These are phyloP conservation scores for Peromyscus nudipes DNA, from an alignment of 2,797 vertebrate genomes.

Conservation along the genomic window DNA sequence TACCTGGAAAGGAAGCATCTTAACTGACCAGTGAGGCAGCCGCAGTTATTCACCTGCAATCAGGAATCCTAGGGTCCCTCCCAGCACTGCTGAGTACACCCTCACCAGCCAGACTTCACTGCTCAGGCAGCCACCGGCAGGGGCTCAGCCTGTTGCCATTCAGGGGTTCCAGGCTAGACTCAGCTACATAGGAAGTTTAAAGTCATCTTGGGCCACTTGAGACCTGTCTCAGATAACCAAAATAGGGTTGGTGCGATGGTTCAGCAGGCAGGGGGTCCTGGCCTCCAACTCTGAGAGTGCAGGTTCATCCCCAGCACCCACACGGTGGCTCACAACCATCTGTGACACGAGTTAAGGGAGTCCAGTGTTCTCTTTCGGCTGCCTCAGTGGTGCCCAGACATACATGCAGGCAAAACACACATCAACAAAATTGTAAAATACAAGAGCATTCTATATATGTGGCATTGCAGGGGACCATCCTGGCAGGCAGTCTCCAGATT, in stretches of 20 bases:
- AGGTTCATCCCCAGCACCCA: neutral
- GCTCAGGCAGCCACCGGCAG: neutral
- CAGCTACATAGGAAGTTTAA: neutral
- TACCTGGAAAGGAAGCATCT: neutral
- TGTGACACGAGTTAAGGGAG: too few relatives aligned
- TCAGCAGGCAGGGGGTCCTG: neutral
- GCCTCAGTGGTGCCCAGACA: neutral
- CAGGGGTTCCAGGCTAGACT: neutral
- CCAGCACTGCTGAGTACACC: fast-evolving
- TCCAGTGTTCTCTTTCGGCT: neutral
- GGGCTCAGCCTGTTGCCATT: neutral
- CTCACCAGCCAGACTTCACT: neutral
- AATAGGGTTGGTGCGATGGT: neutral
- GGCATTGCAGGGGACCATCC: neutral
- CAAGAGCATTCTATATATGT: neutral
- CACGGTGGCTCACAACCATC: neutral
- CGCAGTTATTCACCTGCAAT: neutral
- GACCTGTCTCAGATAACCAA: neutral
- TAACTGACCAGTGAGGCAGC: neutral
- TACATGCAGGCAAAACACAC: neutral
- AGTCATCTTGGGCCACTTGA: neutral
- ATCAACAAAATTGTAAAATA: neutral
- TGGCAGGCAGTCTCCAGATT: neutral
- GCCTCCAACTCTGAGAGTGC: too few relatives aligned
- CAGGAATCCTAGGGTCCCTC: neutral